A percentile compares a stretch with the other conserved stretches of the same genome.
These are phyloP conservation scores for Eudorcas thomsonii DNA, from an alignment of 2,113 vertebrate species.

Conservation along the genomic window DNA sequence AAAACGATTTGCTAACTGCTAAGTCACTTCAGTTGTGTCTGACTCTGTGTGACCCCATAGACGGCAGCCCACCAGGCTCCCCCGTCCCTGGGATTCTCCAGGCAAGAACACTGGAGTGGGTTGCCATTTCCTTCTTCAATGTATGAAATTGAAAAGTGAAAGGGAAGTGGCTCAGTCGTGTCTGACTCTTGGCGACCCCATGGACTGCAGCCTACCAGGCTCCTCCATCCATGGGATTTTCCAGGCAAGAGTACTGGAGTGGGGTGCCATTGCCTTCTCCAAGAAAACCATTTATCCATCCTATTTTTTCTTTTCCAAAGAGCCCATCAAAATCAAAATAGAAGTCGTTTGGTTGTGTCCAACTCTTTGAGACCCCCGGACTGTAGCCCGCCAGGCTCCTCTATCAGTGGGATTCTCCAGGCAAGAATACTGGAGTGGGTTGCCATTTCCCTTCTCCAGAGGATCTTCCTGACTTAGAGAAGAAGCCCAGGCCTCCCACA, in stretches of 20 bases:
- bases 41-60: too few species aligned
- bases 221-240: too few species aligned
- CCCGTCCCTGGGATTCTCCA: neutral
- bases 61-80: too few species aligned
- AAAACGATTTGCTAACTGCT: neutral
- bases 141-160: too few species aligned
- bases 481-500: neutral
- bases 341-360: neutral
- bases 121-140: neutral
- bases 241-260: too few species aligned
- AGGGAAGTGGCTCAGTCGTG: too few species aligned
- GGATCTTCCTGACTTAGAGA: neutral
- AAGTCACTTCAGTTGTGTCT: too few species aligned
- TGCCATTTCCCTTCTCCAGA: neutral
- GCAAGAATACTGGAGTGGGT: neutral
- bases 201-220: too few species aligned
- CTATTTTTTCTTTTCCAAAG: neutral
- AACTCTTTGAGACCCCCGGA: neutral
- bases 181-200: too few species aligned
- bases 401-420: neutral
- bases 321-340: neutral
- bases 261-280: too few species aligned
- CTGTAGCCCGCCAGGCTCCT: rapidly evolving
- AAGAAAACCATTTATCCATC: neutral
- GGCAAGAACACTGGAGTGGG: neutral